These are phyloP conservation scores for Nannobrachium achirus DNA, from an alignment of 2,113 vertebrate genomes.

Conservation along the genomic window DNA sequence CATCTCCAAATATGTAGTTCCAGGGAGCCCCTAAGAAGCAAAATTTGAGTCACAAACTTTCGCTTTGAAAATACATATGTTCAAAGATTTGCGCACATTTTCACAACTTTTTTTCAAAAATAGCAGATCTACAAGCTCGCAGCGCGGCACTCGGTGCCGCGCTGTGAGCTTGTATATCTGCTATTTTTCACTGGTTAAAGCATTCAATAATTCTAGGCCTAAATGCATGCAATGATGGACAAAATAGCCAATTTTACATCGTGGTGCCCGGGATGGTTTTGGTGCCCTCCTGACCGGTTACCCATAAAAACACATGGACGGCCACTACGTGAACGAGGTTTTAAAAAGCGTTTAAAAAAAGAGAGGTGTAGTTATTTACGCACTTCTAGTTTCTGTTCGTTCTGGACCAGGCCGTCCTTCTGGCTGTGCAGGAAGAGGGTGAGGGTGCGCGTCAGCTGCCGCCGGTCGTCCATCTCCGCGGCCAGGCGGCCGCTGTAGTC, in stretches of 20 bases:
- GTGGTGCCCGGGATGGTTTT: too few relatives aligned
- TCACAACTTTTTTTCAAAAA: too few relatives aligned
- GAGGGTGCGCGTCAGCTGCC: conserved; percentile 94
- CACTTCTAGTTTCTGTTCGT: conserved; percentile 99
- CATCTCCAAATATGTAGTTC: too few relatives aligned
- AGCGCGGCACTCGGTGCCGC: neutral
- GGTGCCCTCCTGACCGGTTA: too few relatives aligned
- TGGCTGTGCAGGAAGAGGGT: conserved; percentile 94
- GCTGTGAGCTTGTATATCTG: neutral
- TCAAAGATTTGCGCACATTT: too few relatives aligned
- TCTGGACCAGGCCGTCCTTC: conserved; percentile 94
- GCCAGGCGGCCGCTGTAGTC: conserved; percentile 98
- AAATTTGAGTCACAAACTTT: too few relatives aligned
- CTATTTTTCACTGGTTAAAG: too few relatives aligned
- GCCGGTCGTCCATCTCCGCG: conserved; percentile 97
- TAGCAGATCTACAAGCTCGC: neutral
- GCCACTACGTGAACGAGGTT: neutral
- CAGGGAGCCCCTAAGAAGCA: too few relatives aligned
- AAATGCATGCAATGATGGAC: too few relatives aligned
- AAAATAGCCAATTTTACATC: too few relatives aligned
- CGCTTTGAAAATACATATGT: too few relatives aligned
- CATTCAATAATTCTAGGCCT: too few relatives aligned
- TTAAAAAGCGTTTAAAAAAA: conserved; percentile 39
- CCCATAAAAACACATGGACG: conserved; percentile 7
- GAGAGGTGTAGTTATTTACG: conserved; percentile 81